A percentile compares a stretch with the other conserved stretches of the same genome.
These are phyloP conservation scores for Neocloeon triangulifer DNA, from an alignment of 1,140 invertebrate genomes.

Conservation along the genomic window DNA sequence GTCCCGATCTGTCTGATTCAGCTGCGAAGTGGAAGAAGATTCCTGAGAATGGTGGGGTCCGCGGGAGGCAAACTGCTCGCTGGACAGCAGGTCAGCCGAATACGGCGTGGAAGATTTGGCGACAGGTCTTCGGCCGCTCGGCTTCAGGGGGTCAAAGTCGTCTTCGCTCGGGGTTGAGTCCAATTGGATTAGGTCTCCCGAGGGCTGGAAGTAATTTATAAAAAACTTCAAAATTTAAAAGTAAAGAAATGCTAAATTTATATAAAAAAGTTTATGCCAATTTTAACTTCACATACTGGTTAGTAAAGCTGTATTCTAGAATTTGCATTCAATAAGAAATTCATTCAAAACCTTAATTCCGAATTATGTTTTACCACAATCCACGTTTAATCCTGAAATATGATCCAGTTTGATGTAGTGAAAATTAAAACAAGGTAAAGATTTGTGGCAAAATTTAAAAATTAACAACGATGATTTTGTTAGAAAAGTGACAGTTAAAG, in stretches of 20 bases:
- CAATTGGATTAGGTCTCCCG: constrained; percentile 30
- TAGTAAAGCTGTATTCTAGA: too few species aligned
- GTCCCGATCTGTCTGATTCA: constrained; percentile 4
- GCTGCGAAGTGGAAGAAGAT: neutral
- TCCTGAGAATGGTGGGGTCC: constrained; percentile 3
- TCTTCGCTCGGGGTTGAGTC: constrained; percentile 29
- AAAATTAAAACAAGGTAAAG: neutral
- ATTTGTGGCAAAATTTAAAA: constrained; percentile 3
- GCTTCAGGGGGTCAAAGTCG: constrained; percentile 33
- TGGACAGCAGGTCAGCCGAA: constrained; percentile 5
- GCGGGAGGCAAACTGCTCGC: constrained; percentile 5
- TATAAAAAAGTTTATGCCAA: too few species aligned
- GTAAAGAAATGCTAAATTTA: too few species aligned
- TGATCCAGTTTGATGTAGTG: neutral
- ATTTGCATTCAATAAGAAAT: too few species aligned
- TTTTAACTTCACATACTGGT: too few species aligned
- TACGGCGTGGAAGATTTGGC: too few species aligned
- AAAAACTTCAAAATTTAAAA: too few species aligned
- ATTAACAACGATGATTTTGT: neutral
- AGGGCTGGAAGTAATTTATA: constrained; percentile 4
- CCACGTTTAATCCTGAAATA: neutral
- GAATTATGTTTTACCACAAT: neutral
- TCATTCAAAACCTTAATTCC: too few species aligned
- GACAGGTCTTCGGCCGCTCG: constrained; percentile 15
- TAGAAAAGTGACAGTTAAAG: neutral